These are phyloP conservation scores for Anabacerthia variegaticeps DNA, from an alignment of 2,797 vertebrate genomes.

Conservation along the genomic window DNA sequence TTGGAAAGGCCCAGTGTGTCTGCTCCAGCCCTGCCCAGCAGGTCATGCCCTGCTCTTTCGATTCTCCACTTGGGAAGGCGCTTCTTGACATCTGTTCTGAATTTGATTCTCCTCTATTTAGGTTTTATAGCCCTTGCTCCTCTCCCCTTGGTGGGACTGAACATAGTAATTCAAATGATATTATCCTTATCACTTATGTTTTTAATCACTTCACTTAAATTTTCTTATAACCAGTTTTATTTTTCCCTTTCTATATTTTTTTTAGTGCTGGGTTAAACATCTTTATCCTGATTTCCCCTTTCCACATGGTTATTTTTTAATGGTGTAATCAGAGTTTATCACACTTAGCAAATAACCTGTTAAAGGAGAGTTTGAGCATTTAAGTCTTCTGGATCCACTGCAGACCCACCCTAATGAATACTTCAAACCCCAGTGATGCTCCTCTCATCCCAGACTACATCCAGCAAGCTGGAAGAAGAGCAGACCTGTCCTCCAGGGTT, in stretches of 20 bases:
- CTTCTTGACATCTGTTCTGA: slow-evolving; percentile 49
- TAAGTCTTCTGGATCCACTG: not conserved
- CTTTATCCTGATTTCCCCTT: slow-evolving; percentile 5
- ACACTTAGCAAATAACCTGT: not conserved
- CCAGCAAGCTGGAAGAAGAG: not conserved
- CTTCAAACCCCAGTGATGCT: not conserved
- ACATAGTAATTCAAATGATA: slow-evolving; percentile 18
- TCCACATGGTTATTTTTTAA: not conserved
- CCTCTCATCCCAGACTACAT: not conserved
- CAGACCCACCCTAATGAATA: not conserved
- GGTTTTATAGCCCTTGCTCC: slow-evolving; percentile 15
- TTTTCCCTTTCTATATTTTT: not conserved
- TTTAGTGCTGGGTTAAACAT: not conserved
- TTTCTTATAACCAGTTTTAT: not conserved
- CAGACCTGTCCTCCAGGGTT: not conserved
- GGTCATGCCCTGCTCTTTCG: not conserved
- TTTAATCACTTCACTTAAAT: not conserved
- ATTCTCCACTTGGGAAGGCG: not conserved
- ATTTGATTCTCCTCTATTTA: slow-evolving; percentile 28
- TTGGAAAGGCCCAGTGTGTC: not conserved
- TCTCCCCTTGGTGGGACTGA: not conserved
- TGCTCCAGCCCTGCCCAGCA: not conserved
- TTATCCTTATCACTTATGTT: not conserved
- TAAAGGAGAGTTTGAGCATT: not conserved
- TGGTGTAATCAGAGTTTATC: not conserved